These are phyloP conservation scores for Crambe crambe DNA, from an alignment of 37 sponge, comb jelly and placozoan genomes.

Conservation along the genomic window DNA sequence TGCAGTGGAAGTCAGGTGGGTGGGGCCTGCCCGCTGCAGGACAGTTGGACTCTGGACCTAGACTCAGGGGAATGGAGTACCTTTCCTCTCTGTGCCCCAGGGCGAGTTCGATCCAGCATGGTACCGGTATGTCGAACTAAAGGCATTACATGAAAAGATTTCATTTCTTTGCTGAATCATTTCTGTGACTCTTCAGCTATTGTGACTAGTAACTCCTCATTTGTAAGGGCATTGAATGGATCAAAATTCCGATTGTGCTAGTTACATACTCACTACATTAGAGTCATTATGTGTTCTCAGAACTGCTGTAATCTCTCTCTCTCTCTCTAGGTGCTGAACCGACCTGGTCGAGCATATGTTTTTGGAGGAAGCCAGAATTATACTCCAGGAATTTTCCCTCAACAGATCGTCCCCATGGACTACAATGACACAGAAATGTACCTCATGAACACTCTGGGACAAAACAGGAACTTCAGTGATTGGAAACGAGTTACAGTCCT, in stretches of 20 bases:
- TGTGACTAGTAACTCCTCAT: too few species aligned
- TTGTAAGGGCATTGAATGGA: too few species aligned
- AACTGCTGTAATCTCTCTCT: too few species aligned
- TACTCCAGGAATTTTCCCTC: constrained; percentile 36
- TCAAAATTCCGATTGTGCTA: too few species aligned
- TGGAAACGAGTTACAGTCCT: constrained; percentile 2
- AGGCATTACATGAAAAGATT: too few species aligned
- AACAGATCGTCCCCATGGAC: background rate
- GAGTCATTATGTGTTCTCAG: too few species aligned
- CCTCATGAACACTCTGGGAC: background rate
- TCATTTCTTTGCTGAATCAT: too few species aligned
- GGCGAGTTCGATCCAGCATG: constrained; percentile 1
- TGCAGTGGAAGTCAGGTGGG: constrained; percentile 62
- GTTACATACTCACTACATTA: too few species aligned
- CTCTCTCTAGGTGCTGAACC: background rate
- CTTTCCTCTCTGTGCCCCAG: constrained; percentile 12
- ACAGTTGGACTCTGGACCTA: constrained; percentile 18
- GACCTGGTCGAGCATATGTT: background rate
- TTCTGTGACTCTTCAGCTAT: too few species aligned
- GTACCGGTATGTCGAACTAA: constrained; percentile 7
- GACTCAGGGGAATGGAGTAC: constrained; percentile 6
- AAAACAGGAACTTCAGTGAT: background rate
- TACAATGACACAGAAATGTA: background rate
- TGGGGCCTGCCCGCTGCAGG: constrained; percentile 55
- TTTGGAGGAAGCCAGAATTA: constrained; percentile 12